Conservation (phyloP, 2,113 vertebrate genomes). For the Pimephales promelas region DNA sequence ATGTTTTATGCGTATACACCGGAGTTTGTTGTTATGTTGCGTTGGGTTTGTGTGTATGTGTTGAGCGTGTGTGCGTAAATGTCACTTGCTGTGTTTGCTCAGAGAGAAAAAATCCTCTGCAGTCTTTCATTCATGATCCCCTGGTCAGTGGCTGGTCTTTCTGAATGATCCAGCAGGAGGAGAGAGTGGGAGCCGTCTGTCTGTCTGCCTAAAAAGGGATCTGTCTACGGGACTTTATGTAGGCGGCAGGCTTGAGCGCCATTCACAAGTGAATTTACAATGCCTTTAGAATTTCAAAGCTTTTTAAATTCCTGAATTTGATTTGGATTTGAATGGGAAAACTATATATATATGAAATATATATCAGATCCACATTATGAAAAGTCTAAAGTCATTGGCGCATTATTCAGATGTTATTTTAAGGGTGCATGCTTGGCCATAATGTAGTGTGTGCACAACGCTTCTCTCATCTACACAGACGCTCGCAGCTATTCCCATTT, state of each 20-base stretch:
- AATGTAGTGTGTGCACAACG: too few species aligned
- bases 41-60: neutral
- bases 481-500: too few species aligned
- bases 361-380: too few species aligned
- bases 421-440: too few species aligned
- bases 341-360: too few species aligned
- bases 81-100: constrained; percentile 2
- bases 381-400: too few species aligned
- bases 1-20: constrained; percentile 12
- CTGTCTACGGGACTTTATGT: constrained; percentile 24
- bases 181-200: constrained; percentile 23
- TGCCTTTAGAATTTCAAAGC: neutral
- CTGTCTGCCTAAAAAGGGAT: constrained; percentile 14
- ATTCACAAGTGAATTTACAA: constrained; percentile 8
- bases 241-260: constrained; percentile 24
- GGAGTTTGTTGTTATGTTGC: constrained; percentile 5
- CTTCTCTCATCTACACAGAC: too few species aligned
- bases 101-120: neutral
- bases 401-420: too few species aligned
- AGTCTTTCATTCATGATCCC: constrained; percentile 1
- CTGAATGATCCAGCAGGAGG: constrained; percentile 14
- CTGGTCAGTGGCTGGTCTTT: constrained; percentile 17
- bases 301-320: neutral
- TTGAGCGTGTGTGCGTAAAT: constrained; percentile 8
- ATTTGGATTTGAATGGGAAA: neutral